Base-by-base conservation (phyloP, 2,888 invertebrate species). In the Zonitis immaculata region DNA sequence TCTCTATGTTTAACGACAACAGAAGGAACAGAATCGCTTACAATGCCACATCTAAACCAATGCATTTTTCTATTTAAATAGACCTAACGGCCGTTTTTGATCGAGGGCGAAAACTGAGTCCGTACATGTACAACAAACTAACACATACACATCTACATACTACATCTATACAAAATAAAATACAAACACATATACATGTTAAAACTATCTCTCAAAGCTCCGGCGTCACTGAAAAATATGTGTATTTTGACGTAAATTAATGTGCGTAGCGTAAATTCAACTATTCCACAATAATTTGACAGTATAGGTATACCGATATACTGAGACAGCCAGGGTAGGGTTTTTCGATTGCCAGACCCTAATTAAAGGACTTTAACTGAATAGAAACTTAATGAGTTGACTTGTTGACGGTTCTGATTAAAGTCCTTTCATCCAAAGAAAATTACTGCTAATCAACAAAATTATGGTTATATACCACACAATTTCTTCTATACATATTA, bases 181-280 rank as follows among this genome's bases (percentile, higher is more conserved):
- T 20, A 39, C 30, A 11, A 6, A 12, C 30, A 46, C 54, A 63
- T 70, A 72, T 39, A 20, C 72, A 69, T 73, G 73, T 71, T 75
- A 76, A 76, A 76, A 76, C 76, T 76, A 76, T 76, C 76, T 75
- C 72, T 74, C 73, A 72, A 72, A 74, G 74, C 72, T 65, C 68
- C 60, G 63, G 68, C 72, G 72, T 72, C 73, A 72, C 71, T 73
- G 75, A 74, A 75, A 76, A 76, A 76, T 75, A 74, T 75, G 75
- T 74, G 74, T 73, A 71, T 74, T 75, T 76, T 76, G 76, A 76
- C 75, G 73, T 75, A 73, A 75, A 76, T 76, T 76, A 75, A 76
- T 76, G 76, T 75, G 75, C 75, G 74, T 75, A 69, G 67, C 73
- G 73, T 72, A 75, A 74, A 75, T 76, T 75, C 73, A 74, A 76